Percentiles rank a stretch among this genome's conserved stretches.
These are phyloP conservation scores for Fulica atra DNA, from an alignment of 2,113 vertebrate genomes.

Conservation along the genomic window DNA sequence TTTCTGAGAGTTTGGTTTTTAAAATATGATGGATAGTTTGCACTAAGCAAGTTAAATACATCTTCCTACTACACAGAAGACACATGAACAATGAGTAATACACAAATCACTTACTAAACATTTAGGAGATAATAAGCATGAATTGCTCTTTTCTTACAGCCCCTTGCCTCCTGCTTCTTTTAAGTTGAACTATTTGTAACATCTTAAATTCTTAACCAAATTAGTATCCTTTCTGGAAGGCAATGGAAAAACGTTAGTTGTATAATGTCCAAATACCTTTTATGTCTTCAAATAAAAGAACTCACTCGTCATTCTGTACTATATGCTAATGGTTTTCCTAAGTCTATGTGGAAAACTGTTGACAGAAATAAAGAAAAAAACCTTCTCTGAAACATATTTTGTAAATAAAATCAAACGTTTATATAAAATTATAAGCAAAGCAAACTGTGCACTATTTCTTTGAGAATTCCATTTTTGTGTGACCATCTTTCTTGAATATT, in stretches of 20 bases:
- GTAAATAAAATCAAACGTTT: neutral
- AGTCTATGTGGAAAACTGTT: neutral
- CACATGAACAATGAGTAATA: neutral
- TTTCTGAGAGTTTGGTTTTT: neutral
- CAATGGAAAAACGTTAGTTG: neutral
- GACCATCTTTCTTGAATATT: neutral
- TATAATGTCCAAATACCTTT: neutral
- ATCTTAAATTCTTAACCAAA: neutral
- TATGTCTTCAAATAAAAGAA: neutral
- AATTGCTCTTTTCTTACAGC: neutral
- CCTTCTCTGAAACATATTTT: neutral
- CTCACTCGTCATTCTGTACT: neutral
- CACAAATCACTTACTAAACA: neutral
- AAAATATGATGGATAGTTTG: neutral
- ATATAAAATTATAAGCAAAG: neutral
- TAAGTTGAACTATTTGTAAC: neutral
- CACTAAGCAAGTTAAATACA: neutral
- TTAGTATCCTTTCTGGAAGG: neutral
- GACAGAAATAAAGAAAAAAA: neutral
- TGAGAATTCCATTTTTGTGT: neutral
- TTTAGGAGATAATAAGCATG: neutral
- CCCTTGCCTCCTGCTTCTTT: neutral
- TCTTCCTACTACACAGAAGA: neutral
- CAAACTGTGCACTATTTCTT: neutral
- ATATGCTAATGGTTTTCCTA: neutral